Evolutionary conservation across 2,888 invertebrate genomes (phyloP).

Genomic region (Ariolimax columbianus): DNA sequence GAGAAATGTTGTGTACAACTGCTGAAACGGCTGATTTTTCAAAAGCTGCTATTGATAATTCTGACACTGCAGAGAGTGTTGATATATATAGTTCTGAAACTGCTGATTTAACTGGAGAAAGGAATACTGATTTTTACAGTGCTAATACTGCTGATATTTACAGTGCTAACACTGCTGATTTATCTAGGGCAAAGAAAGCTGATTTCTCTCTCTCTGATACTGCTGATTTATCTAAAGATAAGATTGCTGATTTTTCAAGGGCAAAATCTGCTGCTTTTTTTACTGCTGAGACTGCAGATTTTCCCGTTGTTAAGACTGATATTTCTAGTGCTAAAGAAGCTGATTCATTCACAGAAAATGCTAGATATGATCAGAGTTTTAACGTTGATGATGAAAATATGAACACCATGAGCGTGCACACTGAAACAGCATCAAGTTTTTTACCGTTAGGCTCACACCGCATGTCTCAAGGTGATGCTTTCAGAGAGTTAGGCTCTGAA

Average conservation of each 20-base stretch:
- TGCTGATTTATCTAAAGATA: not conserved
- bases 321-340: no score
- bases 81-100: no score
- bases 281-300: not conserved
- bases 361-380: constrained; percentile 31
- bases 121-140: not conserved
- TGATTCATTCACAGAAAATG: not conserved
- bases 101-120: no score
- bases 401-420: not conserved
- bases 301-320: not conserved
- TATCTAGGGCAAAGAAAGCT: not conserved
- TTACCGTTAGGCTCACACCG: not conserved
- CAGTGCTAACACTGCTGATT: not conserved
- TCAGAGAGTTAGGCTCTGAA: constrained; percentile 6
- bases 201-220: not conserved
- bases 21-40: not conserved
- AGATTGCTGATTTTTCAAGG: no score
- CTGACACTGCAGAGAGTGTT: not conserved
- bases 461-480: not conserved
- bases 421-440: not conserved
- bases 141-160: not conserved
- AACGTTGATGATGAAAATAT: constrained; percentile 2
- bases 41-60: no score
- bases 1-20: not conserved
- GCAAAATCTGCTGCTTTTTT: no score